These are phyloP conservation scores for Emydocephalus ijimae DNA, from an alignment of 2,113 vertebrate species.

Conservation along the genomic window DNA sequence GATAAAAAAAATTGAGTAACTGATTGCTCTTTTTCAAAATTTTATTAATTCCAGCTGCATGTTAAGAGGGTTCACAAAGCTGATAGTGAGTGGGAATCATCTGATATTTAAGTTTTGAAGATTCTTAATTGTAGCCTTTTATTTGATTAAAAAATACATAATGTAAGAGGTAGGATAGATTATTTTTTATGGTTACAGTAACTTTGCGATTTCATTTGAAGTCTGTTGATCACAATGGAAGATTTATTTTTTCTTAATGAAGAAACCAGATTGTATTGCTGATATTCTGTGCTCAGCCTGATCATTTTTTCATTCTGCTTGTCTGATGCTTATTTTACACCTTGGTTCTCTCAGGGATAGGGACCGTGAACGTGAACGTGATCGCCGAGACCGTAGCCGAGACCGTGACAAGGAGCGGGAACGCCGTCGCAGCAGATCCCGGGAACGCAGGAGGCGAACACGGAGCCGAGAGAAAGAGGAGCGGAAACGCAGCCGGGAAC, in stretches of 20 bases:
- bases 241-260: neutral
- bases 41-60: neutral
- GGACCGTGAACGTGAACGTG: constrained; percentile 71
- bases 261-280: neutral
- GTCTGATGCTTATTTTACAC: constrained; percentile 11
- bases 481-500: constrained; percentile 72
- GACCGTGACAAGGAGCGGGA: constrained; percentile 77
- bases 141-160: neutral
- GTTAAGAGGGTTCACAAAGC: neutral
- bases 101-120: neutral
- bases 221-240: neutral
- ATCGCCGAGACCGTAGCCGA: constrained; percentile 78
- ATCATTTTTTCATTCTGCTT: neutral
- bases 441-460: constrained; percentile 77
- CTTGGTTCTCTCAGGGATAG: constrained; percentile 64
- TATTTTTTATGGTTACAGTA: neutral
- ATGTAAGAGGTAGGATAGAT: neutral
- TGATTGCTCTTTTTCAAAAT: neutral
- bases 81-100: neutral
- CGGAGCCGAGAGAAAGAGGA: constrained; percentile 76
- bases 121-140: neutral
- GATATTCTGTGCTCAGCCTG: neutral
- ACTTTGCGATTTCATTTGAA: neutral
- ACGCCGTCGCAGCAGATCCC: constrained; percentile 77
- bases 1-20: neutral